Evolutionary conservation across 2,113 vertebrate genomes (phyloP).

Genomic region (Tautogolabrus adspersus): DNA sequence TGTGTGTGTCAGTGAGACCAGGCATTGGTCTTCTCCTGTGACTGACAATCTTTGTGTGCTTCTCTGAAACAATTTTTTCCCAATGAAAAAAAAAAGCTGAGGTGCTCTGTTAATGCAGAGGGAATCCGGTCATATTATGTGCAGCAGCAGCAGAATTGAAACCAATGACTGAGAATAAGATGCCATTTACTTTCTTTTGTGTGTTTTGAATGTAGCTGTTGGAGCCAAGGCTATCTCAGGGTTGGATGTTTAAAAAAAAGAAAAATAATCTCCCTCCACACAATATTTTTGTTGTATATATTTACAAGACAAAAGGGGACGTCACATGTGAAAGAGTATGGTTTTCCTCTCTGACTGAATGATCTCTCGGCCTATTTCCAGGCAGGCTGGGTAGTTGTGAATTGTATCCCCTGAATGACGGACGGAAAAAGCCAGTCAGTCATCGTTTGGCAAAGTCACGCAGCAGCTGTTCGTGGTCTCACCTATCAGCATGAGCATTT

Average conservation of each 20-base stretch:
- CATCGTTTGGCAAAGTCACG: not conserved
- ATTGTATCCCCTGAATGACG: not conserved
- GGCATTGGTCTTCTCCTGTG: not conserved
- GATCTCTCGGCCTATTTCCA: not conserved
- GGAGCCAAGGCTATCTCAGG: not conserved
- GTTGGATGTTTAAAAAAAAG: not conserved
- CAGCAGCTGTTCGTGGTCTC: not conserved
- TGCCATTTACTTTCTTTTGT: not conserved
- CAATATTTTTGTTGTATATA: not conserved
- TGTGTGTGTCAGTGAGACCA: not conserved
- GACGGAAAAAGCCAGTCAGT: slow-evolving; percentile 13
- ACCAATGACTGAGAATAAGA: not conserved
- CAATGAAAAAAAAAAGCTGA: not conserved
- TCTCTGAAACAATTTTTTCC: not conserved
- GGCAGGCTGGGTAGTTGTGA: not conserved
- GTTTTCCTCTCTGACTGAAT: not conserved
- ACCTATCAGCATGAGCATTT: not conserved
- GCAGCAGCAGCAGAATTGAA: not conserved
- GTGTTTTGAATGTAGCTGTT: not conserved
- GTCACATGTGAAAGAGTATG: not conserved
- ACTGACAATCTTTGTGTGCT: not conserved
- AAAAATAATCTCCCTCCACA: not conserved
- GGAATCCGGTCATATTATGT: not conserved
- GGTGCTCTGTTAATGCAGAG: not conserved
- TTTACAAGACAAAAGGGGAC: not conserved